phyloP scores from a whole-genome alignment of 2,113 vertebrate genomes.

The Orthonyx spaldingii region DNA sequence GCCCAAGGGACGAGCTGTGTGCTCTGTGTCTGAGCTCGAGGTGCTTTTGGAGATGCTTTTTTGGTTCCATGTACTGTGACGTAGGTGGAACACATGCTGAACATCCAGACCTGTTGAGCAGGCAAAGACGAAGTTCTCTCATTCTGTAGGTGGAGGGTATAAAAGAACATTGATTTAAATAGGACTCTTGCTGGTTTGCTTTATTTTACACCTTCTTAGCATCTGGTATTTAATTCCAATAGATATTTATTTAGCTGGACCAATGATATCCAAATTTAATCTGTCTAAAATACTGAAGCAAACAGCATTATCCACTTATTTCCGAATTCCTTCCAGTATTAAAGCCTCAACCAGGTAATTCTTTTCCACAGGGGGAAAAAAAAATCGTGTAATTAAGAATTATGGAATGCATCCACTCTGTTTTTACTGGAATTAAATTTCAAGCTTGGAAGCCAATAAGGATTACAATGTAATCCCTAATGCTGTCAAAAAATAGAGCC shows the following conservation, averaged over 20 bases:
- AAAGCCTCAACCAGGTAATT: not conserved
- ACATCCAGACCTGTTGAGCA: constrained; percentile 15
- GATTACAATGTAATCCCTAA: not conserved
- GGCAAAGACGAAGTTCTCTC: not conserved
- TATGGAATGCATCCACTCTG: not conserved
- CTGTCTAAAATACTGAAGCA: not conserved
- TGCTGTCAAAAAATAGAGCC: not conserved
- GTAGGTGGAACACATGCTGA: not conserved
- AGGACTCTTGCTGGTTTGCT: not conserved
- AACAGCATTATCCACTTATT: not conserved
- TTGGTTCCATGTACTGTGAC: not conserved
- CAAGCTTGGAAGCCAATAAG: not conserved
- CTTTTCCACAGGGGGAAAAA: not conserved
- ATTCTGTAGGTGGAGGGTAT: not conserved
- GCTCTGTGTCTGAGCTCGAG: not conserved
- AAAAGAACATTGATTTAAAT: not conserved
- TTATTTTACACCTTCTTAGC: constrained; percentile 28
- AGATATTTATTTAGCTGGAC: not conserved
- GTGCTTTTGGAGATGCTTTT: not conserved
- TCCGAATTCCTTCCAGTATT: not conserved
- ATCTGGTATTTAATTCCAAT: not conserved
- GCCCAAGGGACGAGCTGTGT: not conserved
- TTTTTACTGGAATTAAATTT: not conserved
- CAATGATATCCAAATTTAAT: not conserved
- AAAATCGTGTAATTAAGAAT: not conserved